Conservation (phyloP, 2,113 vertebrate genomes). For the Anser cygnoides region DNA sequence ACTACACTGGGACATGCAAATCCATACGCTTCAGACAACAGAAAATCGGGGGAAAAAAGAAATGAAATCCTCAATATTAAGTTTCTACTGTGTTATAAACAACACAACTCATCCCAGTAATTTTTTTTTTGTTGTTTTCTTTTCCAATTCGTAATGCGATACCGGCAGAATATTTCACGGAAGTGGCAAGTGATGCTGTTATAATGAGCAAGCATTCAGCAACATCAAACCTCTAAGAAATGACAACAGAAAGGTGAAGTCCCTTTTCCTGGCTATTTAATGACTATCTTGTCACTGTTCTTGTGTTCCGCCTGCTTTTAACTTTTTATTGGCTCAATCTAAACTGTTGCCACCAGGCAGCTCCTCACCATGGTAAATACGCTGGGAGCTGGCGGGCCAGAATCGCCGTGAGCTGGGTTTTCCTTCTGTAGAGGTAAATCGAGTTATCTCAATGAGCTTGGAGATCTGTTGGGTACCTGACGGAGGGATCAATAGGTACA, state of each 20-base stretch:
- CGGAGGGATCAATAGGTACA: neutral
- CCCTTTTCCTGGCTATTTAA: neutral
- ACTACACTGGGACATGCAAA: neutral
- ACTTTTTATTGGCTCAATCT: neutral
- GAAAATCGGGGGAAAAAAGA: neutral
- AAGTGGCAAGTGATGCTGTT: neutral
- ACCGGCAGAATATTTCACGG: neutral
- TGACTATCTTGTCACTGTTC: neutral
- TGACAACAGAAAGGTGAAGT: neutral
- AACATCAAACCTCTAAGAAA: neutral
- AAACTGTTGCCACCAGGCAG: neutral
- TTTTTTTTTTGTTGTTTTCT: neutral
- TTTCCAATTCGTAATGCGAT: neutral
- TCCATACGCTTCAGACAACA: neutral
- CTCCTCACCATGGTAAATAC: neutral
- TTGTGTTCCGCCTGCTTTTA: neutral
- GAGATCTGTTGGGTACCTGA: neutral
- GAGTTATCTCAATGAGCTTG: neutral
- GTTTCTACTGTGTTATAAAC: neutral
- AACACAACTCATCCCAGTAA: neutral
- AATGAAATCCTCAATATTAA: neutral
- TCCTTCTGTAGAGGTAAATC: neutral
- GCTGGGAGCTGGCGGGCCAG: too few relatives aligned
- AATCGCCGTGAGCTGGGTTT: neutral
- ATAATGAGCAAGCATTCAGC: neutral